Evolutionary conservation across 2,797 vertebrate species (phyloP).

Genomic region (Arrhamphus sclerolepis): DNA sequence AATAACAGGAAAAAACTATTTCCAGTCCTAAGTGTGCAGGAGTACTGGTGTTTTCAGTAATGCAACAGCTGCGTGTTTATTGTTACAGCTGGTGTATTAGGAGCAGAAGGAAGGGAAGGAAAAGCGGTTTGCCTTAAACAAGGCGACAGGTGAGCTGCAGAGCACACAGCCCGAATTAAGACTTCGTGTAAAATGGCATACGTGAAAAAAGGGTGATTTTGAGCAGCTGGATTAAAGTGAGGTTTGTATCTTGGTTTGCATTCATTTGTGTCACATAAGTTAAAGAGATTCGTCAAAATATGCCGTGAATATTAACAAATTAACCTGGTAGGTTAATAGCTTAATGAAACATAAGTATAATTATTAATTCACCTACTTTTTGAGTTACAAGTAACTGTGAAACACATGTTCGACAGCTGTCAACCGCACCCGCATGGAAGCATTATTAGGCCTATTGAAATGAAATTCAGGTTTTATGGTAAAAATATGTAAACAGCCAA

Average conservation of each 20-base stretch:
- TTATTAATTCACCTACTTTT: background rate
- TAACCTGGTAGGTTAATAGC: background rate
- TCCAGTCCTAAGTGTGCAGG: conserved; percentile 20
- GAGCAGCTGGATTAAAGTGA: conserved; percentile 4
- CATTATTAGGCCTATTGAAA: conserved; percentile 1
- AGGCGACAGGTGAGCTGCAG: conserved; percentile 23
- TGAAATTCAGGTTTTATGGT: background rate
- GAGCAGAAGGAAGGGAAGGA: conserved; percentile 6
- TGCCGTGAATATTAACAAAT: background rate
- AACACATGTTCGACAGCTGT: conserved; percentile 21
- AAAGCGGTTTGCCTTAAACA: conserved; percentile 11
- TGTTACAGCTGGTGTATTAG: conserved; percentile 17
- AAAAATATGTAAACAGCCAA: conserved; percentile 7
- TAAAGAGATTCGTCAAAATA: too few species aligned
- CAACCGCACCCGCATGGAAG: conserved; percentile 11
- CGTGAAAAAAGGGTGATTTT: conserved; percentile 3
- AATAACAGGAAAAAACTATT: background rate
- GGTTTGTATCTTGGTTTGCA: conserved; percentile 11
- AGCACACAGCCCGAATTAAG: conserved; percentile 1
- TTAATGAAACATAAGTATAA: too few species aligned
- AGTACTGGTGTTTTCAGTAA: conserved; percentile 17
- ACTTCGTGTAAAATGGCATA: conserved; percentile 2
- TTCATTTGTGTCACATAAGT: background rate
- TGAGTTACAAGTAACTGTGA: background rate
- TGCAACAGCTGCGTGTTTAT: background rate